Conservation (phyloP, 2,113 vertebrate genomes). For the Euleptes europaea region DNA sequence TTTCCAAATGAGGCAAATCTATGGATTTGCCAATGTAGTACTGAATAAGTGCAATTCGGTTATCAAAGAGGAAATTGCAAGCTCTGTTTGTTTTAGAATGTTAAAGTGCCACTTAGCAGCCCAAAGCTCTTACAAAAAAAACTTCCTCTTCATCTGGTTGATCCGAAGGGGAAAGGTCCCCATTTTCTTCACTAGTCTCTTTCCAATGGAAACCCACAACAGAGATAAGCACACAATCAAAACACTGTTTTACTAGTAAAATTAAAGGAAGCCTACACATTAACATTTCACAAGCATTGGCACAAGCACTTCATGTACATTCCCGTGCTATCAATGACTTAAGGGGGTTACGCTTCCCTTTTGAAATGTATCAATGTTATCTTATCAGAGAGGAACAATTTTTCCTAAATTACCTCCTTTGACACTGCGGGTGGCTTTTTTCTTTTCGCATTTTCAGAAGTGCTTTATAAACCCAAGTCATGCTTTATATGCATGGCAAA, state of each 20-base stretch:
- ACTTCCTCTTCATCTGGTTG: neutral
- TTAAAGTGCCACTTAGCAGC: constrained; percentile 26
- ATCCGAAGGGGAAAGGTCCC: constrained; percentile 8
- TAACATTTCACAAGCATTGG: neutral
- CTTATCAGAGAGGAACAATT: constrained; percentile 53
- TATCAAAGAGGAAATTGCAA: constrained; percentile 23
- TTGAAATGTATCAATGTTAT: constrained; percentile 55
- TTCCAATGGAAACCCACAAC: constrained; percentile 4
- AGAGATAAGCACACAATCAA: constrained; percentile 32
- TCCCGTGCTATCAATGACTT: neutral
- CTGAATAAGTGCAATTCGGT: neutral
- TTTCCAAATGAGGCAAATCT: neutral
- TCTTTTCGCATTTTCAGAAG: constrained; percentile 41
- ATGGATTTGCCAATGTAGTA: neutral
- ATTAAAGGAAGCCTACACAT: constrained; percentile 5
- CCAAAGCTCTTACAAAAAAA: neutral
- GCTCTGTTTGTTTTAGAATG: neutral
- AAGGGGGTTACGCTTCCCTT: constrained; percentile 52
- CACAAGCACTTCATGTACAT: constrained; percentile 29
- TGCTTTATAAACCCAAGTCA: neutral
- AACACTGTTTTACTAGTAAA: constrained; percentile 12
- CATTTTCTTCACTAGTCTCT: neutral
- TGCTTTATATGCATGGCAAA: neutral
- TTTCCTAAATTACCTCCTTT: constrained; percentile 14
- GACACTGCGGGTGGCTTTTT: neutral